Evolutionary conservation across 2,113 vertebrate species (phyloP).

Genomic region (Riparia riparia): DNA sequence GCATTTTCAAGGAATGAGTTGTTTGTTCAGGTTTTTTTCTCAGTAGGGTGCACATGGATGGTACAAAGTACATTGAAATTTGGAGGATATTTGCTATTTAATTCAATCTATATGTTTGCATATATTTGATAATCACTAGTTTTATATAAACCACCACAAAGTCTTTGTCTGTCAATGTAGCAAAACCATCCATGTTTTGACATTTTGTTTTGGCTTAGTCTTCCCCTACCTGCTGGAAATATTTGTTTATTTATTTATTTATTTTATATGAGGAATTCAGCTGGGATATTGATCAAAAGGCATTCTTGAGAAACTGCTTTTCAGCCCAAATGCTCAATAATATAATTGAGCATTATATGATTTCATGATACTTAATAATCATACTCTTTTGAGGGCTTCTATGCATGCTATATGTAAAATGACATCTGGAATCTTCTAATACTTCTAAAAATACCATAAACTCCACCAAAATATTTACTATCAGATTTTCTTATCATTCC

Average conservation of each 20-base stretch:
- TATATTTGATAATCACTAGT: background rate
- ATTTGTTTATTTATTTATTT: background rate
- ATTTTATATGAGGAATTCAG: background rate
- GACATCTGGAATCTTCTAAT: background rate
- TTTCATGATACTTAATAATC: background rate
- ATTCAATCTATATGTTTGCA: background rate
- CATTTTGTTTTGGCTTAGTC: background rate
- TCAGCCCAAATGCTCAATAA: background rate
- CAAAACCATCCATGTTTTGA: background rate
- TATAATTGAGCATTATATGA: background rate
- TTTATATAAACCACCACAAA: background rate
- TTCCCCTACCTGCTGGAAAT: background rate
- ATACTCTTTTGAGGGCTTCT: background rate
- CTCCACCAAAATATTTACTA: background rate
- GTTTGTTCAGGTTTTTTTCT: background rate
- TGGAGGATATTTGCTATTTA: background rate
- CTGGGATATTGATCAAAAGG: background rate
- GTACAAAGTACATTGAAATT: background rate
- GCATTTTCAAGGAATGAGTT: background rate
- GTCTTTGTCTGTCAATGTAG: background rate
- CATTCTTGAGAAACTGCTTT: background rate
- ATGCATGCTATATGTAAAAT: background rate
- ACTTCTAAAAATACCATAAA: background rate
- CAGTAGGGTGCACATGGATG: rapidly evolving
- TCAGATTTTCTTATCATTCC: background rate